These are phyloP conservation scores for Corydoras maculifer DNA, from an alignment of 2,113 vertebrate species.

Conservation along the genomic window DNA sequence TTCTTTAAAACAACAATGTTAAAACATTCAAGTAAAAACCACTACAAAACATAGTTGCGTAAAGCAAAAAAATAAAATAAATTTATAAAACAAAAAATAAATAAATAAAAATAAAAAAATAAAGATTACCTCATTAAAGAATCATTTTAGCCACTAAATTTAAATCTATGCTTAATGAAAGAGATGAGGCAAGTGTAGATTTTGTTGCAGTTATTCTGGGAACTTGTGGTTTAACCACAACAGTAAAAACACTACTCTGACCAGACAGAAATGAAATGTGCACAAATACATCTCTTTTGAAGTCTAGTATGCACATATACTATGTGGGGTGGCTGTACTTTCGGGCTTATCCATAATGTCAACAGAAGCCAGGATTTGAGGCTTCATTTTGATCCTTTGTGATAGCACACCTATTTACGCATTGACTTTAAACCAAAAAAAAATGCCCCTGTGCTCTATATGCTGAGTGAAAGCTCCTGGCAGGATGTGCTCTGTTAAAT, in stretches of 20 bases:
- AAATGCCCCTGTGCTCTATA: slow-evolving; percentile 22
- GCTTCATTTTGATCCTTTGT: not conserved
- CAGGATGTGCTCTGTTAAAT: slow-evolving; percentile 39
- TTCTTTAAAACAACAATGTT: too few species aligned
- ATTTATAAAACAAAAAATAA: too few species aligned
- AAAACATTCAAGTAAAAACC: too few species aligned
- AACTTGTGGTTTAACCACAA: not conserved
- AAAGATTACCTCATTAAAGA: too few species aligned
- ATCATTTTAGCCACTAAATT: too few species aligned
- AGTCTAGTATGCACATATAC: not conserved
- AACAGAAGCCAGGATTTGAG: not conserved
- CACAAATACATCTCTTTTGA: not conserved
- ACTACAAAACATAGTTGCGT: too few species aligned
- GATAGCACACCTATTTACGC: too few species aligned
- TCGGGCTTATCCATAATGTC: not conserved
- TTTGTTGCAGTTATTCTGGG: not conserved
- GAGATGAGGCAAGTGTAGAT: not conserved
- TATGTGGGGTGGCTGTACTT: not conserved
- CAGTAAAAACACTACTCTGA: not conserved
- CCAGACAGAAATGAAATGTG: not conserved
- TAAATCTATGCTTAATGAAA: not conserved
- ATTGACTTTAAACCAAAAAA: slow-evolving; percentile 9
- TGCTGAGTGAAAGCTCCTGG: slow-evolving; percentile 35
- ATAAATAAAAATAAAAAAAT: too few species aligned
- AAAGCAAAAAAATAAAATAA: too few species aligned